Evolutionary conservation across 2,888 invertebrate species (phyloP), one percentile per base, ranked within the genome.

Genomic region (Hipparchia sbordonii): DNA sequence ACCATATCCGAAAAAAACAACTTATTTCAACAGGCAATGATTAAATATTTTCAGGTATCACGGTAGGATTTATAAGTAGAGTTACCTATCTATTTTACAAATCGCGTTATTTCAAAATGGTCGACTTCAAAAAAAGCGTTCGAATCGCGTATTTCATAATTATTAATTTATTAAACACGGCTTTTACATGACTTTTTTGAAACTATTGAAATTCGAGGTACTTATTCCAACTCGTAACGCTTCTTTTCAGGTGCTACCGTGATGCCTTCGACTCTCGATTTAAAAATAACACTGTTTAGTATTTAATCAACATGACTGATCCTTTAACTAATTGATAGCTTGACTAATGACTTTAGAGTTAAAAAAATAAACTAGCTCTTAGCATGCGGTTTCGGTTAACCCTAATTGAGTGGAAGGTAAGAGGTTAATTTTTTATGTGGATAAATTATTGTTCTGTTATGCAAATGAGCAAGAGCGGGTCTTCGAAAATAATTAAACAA

Each of bases 401-500:
- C 82, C 91, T 91, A 92, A 91, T 92, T 91, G 90, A 91, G 91
- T 72, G 86, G 83, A 88, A 88, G 85, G 82, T 87, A 85, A 82
- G 85, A 90, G 90, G 91, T 92, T 92, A 92, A 93, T 90, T 91
- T 70, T 88, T 87, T 86, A 86, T 87, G 83, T 83, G 81, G 85
- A 89, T 93, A 91, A 93, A 88, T 88, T 91, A 93, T 93, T 85
- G 88, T 88, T 86, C 82, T 90, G 91, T 93, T 91, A 93, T 93
- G 93, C 92, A 90, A 93, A 93, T 93, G 87, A 73, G 78, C 80
- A 70, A 79, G 79, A 83, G 83, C 84, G 80, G 79, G 88, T 83
- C 61, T 87, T 86, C 82, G 85, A 84, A 80, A 90, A 89, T 92
- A 92, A 93, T 93, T 93, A 93, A 92, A 91, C 90, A 89, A 77